These are phyloP conservation scores for Eretmochelys imbricata DNA, from an alignment of 2,113 vertebrate species.

Conservation along the genomic window DNA sequence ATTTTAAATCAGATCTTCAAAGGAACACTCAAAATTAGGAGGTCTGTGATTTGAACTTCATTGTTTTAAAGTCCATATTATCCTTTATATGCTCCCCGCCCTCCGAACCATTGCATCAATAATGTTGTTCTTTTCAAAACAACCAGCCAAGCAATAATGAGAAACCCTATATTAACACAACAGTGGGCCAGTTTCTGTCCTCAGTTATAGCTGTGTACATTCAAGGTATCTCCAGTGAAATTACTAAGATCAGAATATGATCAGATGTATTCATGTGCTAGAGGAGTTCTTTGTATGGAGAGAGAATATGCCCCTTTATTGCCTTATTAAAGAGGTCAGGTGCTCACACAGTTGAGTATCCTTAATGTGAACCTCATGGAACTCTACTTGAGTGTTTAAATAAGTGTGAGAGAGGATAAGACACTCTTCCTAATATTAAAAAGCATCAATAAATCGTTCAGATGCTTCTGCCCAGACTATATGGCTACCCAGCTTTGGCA, in stretches of 20 bases:
- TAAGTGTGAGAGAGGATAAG: not conserved
- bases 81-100: not conserved
- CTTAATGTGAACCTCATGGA: constrained; percentile 21
- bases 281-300: not conserved
- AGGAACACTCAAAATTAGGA: not conserved
- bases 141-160: not conserved
- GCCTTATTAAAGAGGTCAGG: not conserved
- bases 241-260: not conserved
- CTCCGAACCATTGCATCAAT: not conserved
- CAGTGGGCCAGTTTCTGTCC: constrained; percentile 6
- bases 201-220: not conserved
- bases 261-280: not conserved
- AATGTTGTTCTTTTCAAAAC: not conserved
- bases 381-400: not conserved
- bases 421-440: not conserved
- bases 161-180: not conserved
- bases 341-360: not conserved
- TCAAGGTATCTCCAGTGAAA: not conserved
- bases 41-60: not conserved
- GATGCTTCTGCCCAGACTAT: not conserved
- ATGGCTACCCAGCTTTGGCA: not conserved
- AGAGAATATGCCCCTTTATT: not conserved
- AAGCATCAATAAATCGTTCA: not conserved
- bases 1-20: not conserved
- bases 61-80: constrained; percentile 54